Evolutionary conservation across 1,140 invertebrate genomes (phyloP).

Genomic region (Homarus americanus): DNA sequence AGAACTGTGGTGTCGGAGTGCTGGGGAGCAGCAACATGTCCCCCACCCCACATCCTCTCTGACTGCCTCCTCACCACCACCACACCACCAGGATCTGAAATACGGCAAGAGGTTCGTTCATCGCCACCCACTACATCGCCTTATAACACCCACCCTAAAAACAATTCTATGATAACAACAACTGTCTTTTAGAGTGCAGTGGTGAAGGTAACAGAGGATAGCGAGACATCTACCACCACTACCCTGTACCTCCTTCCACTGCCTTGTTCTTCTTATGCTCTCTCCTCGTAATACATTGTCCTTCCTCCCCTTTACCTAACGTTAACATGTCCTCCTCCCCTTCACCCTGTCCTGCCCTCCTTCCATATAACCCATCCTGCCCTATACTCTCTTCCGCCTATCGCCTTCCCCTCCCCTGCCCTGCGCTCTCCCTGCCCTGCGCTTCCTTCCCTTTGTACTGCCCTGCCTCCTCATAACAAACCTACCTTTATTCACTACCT

Average conservation of each 20-base stretch:
- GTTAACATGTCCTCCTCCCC: background rate
- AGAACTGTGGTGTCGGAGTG: background rate
- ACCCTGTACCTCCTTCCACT: background rate
- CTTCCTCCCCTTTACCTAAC: background rate
- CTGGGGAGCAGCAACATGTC: background rate
- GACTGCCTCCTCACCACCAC: background rate
- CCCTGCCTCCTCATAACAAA: too few species aligned
- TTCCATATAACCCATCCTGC: too few species aligned
- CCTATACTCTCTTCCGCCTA: too few species aligned
- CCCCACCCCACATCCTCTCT: background rate
- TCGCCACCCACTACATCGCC: background rate
- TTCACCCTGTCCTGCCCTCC: background rate
- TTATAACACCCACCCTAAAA: background rate
- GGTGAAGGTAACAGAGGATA: background rate
- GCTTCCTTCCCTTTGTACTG: too few species aligned
- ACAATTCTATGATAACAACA: background rate
- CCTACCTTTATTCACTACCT: too few species aligned
- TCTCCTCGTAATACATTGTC: background rate
- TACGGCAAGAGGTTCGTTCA: slow-evolving; percentile 17
- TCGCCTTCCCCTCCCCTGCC: too few species aligned
- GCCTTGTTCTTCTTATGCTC: too few species aligned
- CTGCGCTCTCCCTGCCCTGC: too few species aligned
- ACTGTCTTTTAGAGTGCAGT: background rate
- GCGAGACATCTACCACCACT: background rate
- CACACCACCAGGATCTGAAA: slow-evolving; percentile 21